These are phyloP conservation scores for Trilocha varians DNA, from an alignment of 2,888 invertebrate species.

Conservation along the genomic window DNA sequence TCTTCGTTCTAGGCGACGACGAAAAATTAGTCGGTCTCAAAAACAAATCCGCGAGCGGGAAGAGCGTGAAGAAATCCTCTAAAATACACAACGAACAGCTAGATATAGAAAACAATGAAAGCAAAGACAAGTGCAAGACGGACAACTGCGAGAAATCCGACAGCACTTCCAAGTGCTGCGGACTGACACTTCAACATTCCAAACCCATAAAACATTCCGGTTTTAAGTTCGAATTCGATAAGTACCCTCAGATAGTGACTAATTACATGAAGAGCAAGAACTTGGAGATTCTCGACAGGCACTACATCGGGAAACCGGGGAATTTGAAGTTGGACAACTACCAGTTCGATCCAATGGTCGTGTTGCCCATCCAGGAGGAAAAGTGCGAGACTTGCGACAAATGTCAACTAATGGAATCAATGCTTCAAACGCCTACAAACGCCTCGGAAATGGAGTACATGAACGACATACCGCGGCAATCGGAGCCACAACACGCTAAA, in stretches of 20 bases:
- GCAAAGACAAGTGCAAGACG: conserved; percentile 28
- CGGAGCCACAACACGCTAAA: conserved; percentile 55
- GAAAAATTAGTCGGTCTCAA: conserved; percentile 79
- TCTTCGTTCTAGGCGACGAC: conserved; percentile 82
- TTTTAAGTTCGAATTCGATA: conserved; percentile 82
- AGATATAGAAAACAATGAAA: conserved; percentile 22
- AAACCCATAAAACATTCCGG: conserved; percentile 78
- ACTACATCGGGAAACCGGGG: conserved; percentile 72
- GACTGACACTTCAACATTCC: conserved; percentile 71
- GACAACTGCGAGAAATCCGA: conserved; percentile 33
- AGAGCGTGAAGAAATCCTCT: conserved; percentile 55
- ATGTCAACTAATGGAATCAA: conserved; percentile 68
- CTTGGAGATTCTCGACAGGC: conserved; percentile 75
- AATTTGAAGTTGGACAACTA: conserved; percentile 68
- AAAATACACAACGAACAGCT: conserved; percentile 37
- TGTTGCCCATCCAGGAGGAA: conserved; percentile 58
- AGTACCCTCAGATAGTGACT: conserved; percentile 81
- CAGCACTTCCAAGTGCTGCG: conserved; percentile 60
- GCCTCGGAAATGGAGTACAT: conserved; percentile 79
- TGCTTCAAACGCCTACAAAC: conserved; percentile 83
- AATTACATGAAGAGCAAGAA: conserved; percentile 85
- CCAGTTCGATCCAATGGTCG: conserved; percentile 65
- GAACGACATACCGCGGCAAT: conserved; percentile 56
- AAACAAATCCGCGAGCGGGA: conserved; percentile 60
- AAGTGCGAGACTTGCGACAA: conserved; percentile 70